These are phyloP conservation scores for Cyanistes caeruleus DNA, from an alignment of 2,113 vertebrate species.

Conservation along the genomic window DNA sequence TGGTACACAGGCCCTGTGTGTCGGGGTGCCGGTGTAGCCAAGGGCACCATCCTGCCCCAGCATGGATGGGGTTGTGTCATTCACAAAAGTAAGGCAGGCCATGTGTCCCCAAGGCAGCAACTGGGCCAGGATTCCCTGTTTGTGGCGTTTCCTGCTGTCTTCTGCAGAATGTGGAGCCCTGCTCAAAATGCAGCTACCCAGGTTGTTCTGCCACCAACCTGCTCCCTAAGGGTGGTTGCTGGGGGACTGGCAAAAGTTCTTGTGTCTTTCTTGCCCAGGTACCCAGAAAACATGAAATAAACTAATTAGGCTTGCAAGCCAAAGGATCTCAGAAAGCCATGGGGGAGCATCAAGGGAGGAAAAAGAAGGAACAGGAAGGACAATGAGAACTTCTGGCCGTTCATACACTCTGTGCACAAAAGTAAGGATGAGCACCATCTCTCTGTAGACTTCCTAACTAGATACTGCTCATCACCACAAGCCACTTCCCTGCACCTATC, in stretches of 20 bases:
- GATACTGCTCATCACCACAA: neutral
- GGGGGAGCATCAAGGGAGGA: neutral
- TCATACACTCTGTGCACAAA: neutral
- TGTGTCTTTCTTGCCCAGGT: neutral
- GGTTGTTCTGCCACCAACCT: neutral
- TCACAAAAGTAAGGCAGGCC: neutral
- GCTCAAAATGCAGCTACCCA: neutral
- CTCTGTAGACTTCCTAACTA: neutral
- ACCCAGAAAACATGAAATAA: neutral
- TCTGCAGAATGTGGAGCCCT: neutral
- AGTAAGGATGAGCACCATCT: neutral
- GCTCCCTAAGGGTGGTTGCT: neutral
- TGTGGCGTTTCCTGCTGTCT: neutral
- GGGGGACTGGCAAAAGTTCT: neutral
- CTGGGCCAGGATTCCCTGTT: neutral
- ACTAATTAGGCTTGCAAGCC: neutral
- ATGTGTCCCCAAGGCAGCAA: neutral
- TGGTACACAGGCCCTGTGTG: constrained; percentile 43
- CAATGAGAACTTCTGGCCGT: neutral
- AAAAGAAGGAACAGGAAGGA: neutral
- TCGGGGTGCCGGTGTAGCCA: neutral
- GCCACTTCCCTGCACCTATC: neutral
- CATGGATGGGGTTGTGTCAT: accelerated
- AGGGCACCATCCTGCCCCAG: neutral
- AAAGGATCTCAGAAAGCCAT: neutral